A percentile compares a stretch with the other conserved stretches of the same genome.
Conservation (phyloP, 2,888 invertebrate species). For the Cephus pulcher region DNA sequence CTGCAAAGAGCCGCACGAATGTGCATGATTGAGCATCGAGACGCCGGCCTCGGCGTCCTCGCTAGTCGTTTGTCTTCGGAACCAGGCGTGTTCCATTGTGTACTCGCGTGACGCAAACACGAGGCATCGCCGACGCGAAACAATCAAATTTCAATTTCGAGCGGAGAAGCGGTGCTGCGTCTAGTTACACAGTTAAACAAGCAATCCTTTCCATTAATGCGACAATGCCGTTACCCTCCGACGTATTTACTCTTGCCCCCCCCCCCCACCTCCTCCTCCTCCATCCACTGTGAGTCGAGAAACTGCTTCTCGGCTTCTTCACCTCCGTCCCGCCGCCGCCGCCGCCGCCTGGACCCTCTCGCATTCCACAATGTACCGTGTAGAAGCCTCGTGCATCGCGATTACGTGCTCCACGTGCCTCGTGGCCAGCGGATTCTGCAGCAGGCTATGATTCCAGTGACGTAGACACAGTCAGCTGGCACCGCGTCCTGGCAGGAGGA, state of each 20-base stretch:
- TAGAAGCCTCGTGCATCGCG: too few relatives aligned
- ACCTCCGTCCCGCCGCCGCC: slow-evolving; percentile 4
- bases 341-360: background rate
- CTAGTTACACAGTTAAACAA: slow-evolving; percentile 57
- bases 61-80: background rate
- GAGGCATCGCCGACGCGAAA: slow-evolving; percentile 45
- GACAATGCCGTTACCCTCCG: slow-evolving; percentile 57
- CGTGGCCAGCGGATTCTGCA: background rate
- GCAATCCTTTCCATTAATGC: slow-evolving; percentile 64
- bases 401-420: background rate
- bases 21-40: too few relatives aligned
- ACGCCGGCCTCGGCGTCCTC: too few relatives aligned
- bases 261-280: background rate
- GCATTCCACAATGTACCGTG: too few relatives aligned
- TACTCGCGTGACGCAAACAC: slow-evolving; percentile 12
- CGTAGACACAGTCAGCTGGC: too few relatives aligned
- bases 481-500: background rate
- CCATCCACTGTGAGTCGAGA: slow-evolving; percentile 7
- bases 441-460: too few relatives aligned
- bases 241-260: slow-evolving; percentile 47
- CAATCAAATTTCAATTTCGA: slow-evolving; percentile 64
- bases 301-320: slow-evolving; percentile 3
- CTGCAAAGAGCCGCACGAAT: too few relatives aligned
- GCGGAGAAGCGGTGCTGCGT: slow-evolving; percentile 52
- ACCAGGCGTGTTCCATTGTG: too few relatives aligned